Percentiles rank a stretch among this genome's conserved stretches.
These are phyloP conservation scores for Leucoraja ocellata DNA, from an alignment of 2,797 vertebrate species.

Conservation along the genomic window DNA sequence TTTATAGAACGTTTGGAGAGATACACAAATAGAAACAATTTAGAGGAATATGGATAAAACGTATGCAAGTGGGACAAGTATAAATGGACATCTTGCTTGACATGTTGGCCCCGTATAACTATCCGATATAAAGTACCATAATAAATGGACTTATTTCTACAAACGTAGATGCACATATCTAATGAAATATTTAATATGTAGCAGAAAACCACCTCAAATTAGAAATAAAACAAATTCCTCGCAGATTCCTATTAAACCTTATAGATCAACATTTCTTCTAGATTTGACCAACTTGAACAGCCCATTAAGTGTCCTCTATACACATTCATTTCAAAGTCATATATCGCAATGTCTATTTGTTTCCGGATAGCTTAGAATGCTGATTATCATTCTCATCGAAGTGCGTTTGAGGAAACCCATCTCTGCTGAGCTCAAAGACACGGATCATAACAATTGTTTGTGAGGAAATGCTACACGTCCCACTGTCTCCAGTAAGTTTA, in stretches of 20 bases:
- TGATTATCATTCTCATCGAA: not conserved
- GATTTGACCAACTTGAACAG: not conserved
- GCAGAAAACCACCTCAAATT: not conserved
- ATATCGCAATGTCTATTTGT: not conserved
- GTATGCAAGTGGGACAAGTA: no score
- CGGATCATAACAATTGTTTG: not conserved
- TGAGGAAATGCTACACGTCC: no score
- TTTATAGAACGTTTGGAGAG: no score
- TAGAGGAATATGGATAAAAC: no score
- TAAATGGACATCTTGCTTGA: no score
- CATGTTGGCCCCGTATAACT: not conserved
- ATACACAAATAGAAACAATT: no score
- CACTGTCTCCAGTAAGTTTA: not conserved
- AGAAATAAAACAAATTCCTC: not conserved
- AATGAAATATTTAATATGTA: not conserved
- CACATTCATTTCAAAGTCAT: not conserved
- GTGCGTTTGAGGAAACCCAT: not conserved
- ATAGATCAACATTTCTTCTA: not conserved
- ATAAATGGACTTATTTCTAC: not conserved
- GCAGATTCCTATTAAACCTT: not conserved
- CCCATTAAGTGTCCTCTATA: not conserved
- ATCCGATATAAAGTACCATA: not conserved
- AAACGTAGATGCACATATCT: not conserved
- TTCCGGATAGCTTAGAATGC: not conserved
- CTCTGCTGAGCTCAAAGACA: not conserved